Evolutionary conservation across 1,140 invertebrate species (phyloP).

Genomic region (Aleiodes sp.): DNA sequence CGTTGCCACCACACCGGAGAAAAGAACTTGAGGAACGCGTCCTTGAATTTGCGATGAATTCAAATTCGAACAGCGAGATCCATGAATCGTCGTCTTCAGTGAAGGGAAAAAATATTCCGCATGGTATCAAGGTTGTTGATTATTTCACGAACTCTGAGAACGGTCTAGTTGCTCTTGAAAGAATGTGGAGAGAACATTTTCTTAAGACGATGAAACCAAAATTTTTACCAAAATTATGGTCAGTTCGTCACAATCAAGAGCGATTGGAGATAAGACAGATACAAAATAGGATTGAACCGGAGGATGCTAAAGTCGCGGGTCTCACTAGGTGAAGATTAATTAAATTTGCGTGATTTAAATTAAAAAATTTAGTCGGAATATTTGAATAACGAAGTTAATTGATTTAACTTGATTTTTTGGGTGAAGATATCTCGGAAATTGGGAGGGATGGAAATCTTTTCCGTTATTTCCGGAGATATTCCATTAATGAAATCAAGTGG

Average conservation of each 20-base stretch:
- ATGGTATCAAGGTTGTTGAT: conserved; percentile 67
- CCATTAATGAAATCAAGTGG: no score
- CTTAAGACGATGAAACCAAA: conserved; percentile 77
- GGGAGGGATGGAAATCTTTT: no score
- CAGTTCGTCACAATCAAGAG: conserved; percentile 75
- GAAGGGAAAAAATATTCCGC: conserved; percentile 40
- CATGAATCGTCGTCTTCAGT: conserved; percentile 21
- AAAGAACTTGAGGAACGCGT: conserved; percentile 65
- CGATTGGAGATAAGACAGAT: conserved; percentile 55
- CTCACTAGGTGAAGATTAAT: conserved; percentile 37
- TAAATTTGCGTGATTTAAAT: neutral
- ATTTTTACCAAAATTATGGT: conserved; percentile 80
- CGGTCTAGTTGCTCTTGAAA: conserved; percentile 77
- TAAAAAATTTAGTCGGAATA: neutral
- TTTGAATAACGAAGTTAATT: no score
- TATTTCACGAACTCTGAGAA: conserved; percentile 68
- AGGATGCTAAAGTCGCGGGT: conserved; percentile 59
- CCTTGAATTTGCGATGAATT: conserved; percentile 63
- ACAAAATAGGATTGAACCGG: conserved; percentile 58
- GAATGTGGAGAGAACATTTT: conserved; percentile 82
- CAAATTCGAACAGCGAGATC: conserved; percentile 51
- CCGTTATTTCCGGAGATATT: no score
- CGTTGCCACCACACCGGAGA: conserved; percentile 68
- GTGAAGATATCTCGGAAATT: no score
- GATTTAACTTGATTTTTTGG: no score